These are phyloP conservation scores for Nesoenas mayeri DNA, from an alignment of 2,113 vertebrate genomes.

Conservation along the genomic window DNA sequence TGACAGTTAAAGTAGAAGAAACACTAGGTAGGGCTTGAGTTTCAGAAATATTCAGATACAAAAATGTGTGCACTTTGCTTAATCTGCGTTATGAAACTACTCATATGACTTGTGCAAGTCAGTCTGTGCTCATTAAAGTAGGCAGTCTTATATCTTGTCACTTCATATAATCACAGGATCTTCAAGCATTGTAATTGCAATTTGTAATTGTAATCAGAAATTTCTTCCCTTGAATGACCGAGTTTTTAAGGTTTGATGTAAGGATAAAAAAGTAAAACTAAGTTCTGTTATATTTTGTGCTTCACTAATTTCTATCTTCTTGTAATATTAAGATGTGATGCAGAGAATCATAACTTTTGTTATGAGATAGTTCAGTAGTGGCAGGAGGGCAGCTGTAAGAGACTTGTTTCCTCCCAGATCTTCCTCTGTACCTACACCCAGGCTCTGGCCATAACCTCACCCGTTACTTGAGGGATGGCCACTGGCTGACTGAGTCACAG, in stretches of 20 bases:
- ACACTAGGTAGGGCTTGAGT: not conserved
- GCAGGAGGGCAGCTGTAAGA: not conserved
- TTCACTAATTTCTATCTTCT: slow-evolving; percentile 35
- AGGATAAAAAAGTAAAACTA: not conserved
- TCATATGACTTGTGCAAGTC: not conserved
- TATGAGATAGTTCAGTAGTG: not conserved
- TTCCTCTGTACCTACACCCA: not conserved
- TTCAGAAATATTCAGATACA: not conserved
- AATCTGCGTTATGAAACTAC: not conserved
- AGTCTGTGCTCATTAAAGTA: not conserved
- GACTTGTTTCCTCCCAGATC: not conserved
- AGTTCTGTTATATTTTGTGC: not conserved
- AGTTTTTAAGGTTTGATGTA: not conserved
- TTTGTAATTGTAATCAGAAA: not conserved
- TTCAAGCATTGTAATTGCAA: not conserved
- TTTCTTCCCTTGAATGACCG: not conserved
- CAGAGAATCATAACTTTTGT: not conserved
- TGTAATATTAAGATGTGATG: not conserved
- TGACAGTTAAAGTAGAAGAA: slow-evolving; percentile 23
- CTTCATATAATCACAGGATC: not conserved
- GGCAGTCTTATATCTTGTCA: not conserved
- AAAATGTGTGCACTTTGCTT: not conserved
- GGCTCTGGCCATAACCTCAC: not conserved
- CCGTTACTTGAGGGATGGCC: not conserved
- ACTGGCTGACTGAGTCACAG: not conserved